Base-by-base conservation (phyloP, 2,797 vertebrate genomes). In the Enteromius paludinosus region DNA sequence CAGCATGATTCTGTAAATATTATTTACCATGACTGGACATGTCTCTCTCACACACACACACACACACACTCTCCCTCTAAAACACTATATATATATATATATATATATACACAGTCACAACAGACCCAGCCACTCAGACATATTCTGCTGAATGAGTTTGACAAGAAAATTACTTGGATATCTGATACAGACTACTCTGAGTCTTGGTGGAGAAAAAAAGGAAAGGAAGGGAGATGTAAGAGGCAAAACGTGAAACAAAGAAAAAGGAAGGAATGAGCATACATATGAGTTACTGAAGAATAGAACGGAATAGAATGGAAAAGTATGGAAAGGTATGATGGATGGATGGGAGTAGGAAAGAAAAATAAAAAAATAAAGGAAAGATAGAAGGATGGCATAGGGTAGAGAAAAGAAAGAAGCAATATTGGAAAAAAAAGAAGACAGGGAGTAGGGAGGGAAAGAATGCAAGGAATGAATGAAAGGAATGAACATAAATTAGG, bases 131-230 rank as follows among this genome's bases (percentile, higher is more conserved):
- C 59, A 47, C 73, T 84, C 75, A 76, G 80, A 65, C 69, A 70
- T 78, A 68, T 25, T 15, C n/a, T 52, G 47, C 47, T 68, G 20
- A 90, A 65, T 47, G 87, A 87, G 86, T 89, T 80, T 88, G 86
- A 90, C 88, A 86, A 84, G 79, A 70, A 84, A 89, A 86, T 90
- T 82, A 83, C 79, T 72, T 83, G 84, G 86, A 89, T 56, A 80
- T 73, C 85, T 85, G 88, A 83, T 86, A 85, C 79, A 82, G 77
- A 81, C 66, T 76, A 88, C 87, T 84, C 78, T 45, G 23, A 61
- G 11, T 35, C 30, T 38, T 9, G 71, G 47, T 1, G 71, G 52
- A 78, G 33, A 59, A 59, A 33, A 17, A 69, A 14, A 43, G 12
- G 12, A 69, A 41, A 41, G 33, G 10, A 14, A 41, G 64, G 38